Conservation (phyloP, 2,888 invertebrate species). For the Apantesis nais region DNA sequence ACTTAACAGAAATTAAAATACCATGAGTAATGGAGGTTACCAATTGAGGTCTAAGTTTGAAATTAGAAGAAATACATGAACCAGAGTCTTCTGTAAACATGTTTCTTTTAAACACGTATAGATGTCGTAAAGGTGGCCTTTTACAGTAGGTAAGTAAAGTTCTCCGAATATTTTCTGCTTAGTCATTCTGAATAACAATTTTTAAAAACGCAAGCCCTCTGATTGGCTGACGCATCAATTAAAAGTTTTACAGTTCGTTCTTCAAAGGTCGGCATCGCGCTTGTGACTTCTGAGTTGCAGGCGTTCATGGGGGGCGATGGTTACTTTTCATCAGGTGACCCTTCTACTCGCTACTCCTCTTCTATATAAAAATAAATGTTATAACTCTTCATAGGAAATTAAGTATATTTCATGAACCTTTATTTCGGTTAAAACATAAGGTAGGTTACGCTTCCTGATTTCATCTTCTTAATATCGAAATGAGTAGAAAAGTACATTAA, state of each 20-base stretch:
- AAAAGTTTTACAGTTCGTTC: too few species aligned
- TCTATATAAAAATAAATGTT: too few species aligned
- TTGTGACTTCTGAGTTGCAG: too few species aligned
- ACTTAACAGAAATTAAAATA: constrained; percentile 73
- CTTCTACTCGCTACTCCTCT: too few species aligned
- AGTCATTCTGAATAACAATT: neutral
- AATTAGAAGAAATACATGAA: neutral
- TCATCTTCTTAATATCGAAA: neutral
- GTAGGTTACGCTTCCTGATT: neutral
- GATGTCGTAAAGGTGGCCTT: neutral
- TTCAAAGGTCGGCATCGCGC: too few species aligned
- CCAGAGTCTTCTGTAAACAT: neutral
- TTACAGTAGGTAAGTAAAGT: neutral
- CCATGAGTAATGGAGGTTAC: constrained; percentile 50
- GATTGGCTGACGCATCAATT: too few species aligned
- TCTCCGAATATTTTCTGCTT: neutral
- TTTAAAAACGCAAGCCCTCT: neutral
- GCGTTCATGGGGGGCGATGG: too few species aligned
- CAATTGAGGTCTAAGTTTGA: constrained; percentile 20
- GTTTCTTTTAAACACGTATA: neutral
- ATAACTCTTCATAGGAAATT: neutral
- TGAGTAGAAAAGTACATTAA: neutral
- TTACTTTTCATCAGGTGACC: too few species aligned
- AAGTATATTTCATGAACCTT: neutral
- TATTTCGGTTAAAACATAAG: neutral